Percentiles rank a stretch among this genome's conserved stretches.
Evolutionary conservation across 2,888 invertebrate genomes (phyloP).

Genomic region (Timema cristinae): DNA sequence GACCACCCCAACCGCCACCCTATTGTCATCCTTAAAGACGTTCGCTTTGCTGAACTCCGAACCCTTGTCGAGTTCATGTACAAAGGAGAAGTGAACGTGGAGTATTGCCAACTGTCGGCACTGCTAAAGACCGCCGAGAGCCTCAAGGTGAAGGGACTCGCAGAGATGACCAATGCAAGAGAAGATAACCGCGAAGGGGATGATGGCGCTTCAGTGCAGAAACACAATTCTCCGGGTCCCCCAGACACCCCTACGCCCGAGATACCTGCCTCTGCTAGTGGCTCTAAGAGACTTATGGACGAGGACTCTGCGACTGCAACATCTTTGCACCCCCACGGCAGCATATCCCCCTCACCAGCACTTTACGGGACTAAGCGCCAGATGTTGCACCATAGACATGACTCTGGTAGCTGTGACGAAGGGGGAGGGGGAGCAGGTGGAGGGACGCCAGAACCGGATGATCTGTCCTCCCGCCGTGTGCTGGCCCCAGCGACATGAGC

Average conservation of each 20-base stretch:
- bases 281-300: constrained; percentile 28
- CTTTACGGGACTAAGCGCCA: constrained; percentile 23
- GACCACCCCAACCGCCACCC: constrained; percentile 90
- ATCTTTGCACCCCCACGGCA: constrained; percentile 35
- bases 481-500: constrained; percentile 32
- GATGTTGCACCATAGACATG: constrained; percentile 29
- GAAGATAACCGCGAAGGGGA: constrained; percentile 36
- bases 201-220: constrained; percentile 23
- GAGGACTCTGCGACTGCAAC: constrained; percentile 28
- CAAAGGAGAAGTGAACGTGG: constrained; percentile 92
- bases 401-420: constrained; percentile 33
- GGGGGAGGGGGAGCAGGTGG: constrained; percentile 26
- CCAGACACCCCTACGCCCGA: constrained; percentile 31
- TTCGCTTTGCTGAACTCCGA: constrained; percentile 82
- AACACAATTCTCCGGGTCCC: constrained; percentile 28
- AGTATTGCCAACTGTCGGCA: constrained; percentile 87
- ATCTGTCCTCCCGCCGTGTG: constrained; percentile 26
- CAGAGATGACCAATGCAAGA: constrained; percentile 79
- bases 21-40: constrained; percentile 93
- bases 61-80: constrained; percentile 96
- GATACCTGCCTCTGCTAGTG: constrained; percentile 12
- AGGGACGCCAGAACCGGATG: constrained; percentile 27
- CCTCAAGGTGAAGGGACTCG: constrained; percentile 87
- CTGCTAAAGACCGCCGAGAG: constrained; percentile 89
- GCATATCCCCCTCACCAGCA: constrained; percentile 27